Conservation (phyloP, 2,113 vertebrate species). For the Ageneiosus marmoratus region DNA sequence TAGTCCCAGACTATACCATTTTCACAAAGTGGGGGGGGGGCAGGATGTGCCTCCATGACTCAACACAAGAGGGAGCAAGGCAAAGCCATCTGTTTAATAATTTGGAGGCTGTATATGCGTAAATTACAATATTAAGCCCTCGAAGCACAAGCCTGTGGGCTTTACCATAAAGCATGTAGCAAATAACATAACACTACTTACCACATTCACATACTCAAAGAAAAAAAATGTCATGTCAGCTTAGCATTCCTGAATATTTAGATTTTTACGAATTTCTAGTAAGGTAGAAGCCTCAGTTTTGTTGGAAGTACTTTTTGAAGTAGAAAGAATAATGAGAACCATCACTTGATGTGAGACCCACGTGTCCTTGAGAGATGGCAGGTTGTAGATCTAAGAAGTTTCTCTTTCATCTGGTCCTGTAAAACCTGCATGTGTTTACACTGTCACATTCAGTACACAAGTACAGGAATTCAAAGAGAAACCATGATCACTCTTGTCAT, state of each 20-base stretch:
- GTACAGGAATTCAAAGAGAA: background rate
- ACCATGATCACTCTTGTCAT: background rate
- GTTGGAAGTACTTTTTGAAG: background rate
- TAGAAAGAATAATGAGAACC: background rate
- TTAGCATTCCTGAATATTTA: background rate
- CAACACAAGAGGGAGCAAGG: constrained; percentile 51
- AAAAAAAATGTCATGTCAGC: background rate
- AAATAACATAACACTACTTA: background rate
- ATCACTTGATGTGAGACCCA: background rate
- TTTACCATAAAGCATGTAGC: background rate
- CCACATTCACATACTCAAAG: background rate
- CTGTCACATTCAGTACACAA: background rate
- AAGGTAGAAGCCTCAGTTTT: background rate
- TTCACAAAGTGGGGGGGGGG: constrained; percentile 11
- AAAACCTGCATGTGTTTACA: background rate
- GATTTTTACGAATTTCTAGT: background rate
- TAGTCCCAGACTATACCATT: constrained; percentile 46
- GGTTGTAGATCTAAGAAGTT: background rate
- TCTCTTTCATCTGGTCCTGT: background rate
- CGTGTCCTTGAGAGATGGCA: constrained; percentile 16
- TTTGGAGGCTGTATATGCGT: background rate
- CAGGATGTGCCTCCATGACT: constrained; percentile 11
- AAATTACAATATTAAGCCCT: background rate
- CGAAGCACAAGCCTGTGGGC: background rate
- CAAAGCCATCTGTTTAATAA: constrained; percentile 22